Evolutionary conservation across 2,797 vertebrate genomes (phyloP), one percentile per base, ranked within the genome.

Genomic region (Oceanodroma leucorhoa): DNA sequence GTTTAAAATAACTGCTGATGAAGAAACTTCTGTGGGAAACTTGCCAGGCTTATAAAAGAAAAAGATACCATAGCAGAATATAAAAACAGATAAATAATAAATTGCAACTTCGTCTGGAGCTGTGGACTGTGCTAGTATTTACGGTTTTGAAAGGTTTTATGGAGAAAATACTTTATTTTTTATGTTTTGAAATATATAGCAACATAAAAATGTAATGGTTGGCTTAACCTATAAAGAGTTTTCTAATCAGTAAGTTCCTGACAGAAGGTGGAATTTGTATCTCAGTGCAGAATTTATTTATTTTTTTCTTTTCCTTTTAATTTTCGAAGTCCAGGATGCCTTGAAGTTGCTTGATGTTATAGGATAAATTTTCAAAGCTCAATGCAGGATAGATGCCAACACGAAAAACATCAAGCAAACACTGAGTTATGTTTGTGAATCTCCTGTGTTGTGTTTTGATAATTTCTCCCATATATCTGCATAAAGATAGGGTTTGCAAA

Each of bases 201-300:
- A 86, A 87, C 95, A 97, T 98, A 98, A 98, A 98, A 97, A 96
- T 96, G 87, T 96, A 98, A 97, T 93, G 95, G 96, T 94, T 97
- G 92, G 91, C 97, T 98, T 97, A 97, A 97, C 95, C 95, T 97
- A 96, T 96, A 96, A 97, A 98, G 91, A 95, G 91, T 96, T 97
- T 98, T 97, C 94, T 98, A 97, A 98, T 98, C 96, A 97, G 94
- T 96, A 97, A 96, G 94, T 83, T 96, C 92, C 87, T 96, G 96
- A 96, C 96, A 98, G 96, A 97, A 97, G 91, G 95, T 97, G 87
- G 93, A 97, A 97, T 98, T 97, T 97, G 87, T 97, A 95, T 96
- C 93, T 95, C 85, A 65, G 73, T 76, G 66, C 85, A 89, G 94
- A 85, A 78, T 96, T 96, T 94, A 94, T 96, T 97, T 95, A 41